phyloP scores from a whole-genome alignment of 2,797 vertebrate genomes.

The Silurus lanzhouensis region DNA sequence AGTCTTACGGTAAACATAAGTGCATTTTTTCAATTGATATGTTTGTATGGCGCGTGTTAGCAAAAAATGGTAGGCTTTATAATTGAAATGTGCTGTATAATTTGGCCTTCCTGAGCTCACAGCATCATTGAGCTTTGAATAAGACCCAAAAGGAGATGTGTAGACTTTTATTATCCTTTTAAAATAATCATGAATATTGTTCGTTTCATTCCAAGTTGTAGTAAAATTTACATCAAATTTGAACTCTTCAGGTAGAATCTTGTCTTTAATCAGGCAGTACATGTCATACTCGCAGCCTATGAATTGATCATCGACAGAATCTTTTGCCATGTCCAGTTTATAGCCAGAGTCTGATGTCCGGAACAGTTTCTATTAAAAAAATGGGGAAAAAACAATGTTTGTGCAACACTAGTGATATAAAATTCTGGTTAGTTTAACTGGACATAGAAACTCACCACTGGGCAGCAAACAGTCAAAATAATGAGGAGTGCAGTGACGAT shows the following conservation, averaged over 20 bases:
- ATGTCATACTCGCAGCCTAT: not conserved
- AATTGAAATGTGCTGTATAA: accelerated
- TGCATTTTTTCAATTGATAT: not conserved
- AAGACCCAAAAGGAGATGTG: accelerated
- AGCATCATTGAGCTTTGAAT: not conserved
- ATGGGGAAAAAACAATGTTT: not conserved
- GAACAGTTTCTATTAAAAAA: not conserved
- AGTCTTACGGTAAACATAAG: not conserved
- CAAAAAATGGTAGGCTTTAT: constrained; percentile 5
- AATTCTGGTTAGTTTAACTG: not conserved
- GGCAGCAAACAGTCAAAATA: not conserved
- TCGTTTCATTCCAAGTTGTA: accelerated
- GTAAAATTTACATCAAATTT: accelerated
- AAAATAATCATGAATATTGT: accelerated
- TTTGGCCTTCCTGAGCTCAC: not conserved
- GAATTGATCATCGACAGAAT: constrained; percentile 18
- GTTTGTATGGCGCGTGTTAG: not conserved
- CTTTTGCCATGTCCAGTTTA: not conserved
- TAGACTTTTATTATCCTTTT: not conserved
- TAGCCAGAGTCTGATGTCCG: not conserved
- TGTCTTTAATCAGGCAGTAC: accelerated
- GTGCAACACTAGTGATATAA: not conserved
- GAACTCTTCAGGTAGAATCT: not conserved
- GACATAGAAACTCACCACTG: not conserved
- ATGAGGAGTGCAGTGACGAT: not conserved